Evolutionary conservation across 2,113 vertebrate genomes (phyloP).

Genomic region (Leucosticte australis): DNA sequence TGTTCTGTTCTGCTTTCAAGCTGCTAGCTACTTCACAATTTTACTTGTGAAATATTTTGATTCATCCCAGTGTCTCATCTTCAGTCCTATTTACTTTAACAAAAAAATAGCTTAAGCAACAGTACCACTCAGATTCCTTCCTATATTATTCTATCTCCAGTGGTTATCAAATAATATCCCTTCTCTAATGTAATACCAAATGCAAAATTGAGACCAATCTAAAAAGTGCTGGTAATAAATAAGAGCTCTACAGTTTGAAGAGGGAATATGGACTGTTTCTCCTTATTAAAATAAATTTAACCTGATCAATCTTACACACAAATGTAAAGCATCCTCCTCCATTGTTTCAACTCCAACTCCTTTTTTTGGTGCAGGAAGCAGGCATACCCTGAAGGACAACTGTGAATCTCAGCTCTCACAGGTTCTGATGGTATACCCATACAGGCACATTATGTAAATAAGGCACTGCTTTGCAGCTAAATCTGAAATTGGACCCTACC

Average conservation of each 20-base stretch:
- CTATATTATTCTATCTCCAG: background rate
- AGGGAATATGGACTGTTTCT: background rate
- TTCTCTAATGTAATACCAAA: background rate
- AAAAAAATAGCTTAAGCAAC: background rate
- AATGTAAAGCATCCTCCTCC: background rate
- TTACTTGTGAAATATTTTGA: background rate
- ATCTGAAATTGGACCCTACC: background rate
- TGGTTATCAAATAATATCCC: background rate
- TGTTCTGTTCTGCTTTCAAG: background rate
- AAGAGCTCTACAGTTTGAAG: background rate
- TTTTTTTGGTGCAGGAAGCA: background rate
- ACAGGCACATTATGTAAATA: background rate
- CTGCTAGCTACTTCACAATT: background rate
- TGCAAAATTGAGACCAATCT: background rate
- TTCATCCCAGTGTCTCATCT: background rate
- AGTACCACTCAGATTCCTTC: background rate
- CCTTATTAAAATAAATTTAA: background rate
- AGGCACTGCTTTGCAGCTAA: background rate
- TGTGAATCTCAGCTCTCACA: fast-evolving
- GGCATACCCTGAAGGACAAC: background rate
- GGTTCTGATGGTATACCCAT: background rate
- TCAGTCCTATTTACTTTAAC: background rate
- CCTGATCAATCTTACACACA: background rate
- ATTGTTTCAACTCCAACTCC: background rate
- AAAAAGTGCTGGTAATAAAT: background rate